These are phyloP conservation scores for Propithecus deckenii DNA, from an alignment of 2,797 vertebrate genomes.

Conservation along the genomic window DNA sequence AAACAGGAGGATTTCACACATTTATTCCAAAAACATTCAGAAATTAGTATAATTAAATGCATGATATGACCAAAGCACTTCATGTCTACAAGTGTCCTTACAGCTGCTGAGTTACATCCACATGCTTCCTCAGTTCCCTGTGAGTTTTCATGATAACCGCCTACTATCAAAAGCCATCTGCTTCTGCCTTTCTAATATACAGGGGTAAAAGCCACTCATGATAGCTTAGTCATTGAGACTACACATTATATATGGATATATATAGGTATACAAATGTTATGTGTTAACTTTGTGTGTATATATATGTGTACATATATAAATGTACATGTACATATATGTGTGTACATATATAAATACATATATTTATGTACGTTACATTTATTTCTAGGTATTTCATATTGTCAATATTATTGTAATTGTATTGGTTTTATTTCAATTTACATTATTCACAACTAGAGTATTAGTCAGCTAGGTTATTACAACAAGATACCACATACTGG, in stretches of 20 bases:
- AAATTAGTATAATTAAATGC: background rate
- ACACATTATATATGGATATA: too few species aligned
- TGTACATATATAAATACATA: too few species aligned
- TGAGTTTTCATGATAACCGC: background rate
- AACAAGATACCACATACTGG: background rate
- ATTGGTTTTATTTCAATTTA: background rate
- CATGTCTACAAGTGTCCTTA: background rate
- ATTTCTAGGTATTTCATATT: slow-evolving; percentile 13
- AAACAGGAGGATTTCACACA: background rate
- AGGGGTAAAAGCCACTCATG: background rate
- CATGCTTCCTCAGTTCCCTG: background rate
- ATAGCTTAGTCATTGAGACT: background rate
- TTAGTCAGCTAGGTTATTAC: background rate
- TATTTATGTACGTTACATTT: background rate
- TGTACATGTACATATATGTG: too few species aligned
- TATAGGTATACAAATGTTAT: background rate
- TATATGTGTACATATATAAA: too few species aligned
- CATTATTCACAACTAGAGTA: background rate
- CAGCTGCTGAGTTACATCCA: background rate
- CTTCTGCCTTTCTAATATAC: background rate
- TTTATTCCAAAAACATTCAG: background rate
- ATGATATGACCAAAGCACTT: background rate
- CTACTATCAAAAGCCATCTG: too few species aligned
- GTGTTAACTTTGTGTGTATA: background rate
- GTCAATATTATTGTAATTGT: background rate